These are phyloP conservation scores for Neoitamus cyanurus DNA, from an alignment of 2,888 invertebrate species.

Conservation along the genomic window DNA sequence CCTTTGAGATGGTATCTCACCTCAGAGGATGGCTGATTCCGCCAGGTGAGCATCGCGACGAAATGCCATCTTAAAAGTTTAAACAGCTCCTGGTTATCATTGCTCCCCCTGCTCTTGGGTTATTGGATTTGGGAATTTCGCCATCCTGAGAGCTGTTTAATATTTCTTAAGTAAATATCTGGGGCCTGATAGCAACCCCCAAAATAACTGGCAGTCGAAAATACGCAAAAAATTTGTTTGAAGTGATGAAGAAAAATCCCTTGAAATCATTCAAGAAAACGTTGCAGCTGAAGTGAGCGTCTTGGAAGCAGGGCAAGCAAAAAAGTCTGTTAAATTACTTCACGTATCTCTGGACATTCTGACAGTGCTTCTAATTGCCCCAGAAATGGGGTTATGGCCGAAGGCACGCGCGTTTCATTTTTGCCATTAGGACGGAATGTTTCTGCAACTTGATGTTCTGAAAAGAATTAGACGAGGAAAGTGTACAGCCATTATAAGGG, in stretches of 20 bases:
- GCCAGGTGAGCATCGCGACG: not conserved
- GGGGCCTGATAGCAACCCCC: not conserved
- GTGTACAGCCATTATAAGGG: conserved; percentile 53
- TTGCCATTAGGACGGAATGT: conserved; percentile 42
- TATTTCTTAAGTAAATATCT: not conserved
- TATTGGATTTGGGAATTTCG: not conserved
- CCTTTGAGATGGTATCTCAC: conserved; percentile 15
- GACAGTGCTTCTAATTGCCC: conserved; percentile 11
- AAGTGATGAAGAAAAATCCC: not conserved
- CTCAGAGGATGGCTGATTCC: not conserved
- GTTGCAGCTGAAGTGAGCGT: not conserved
- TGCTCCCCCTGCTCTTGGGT: not conserved
- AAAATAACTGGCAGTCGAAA: not conserved
- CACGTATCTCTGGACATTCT: conserved; percentile 35
- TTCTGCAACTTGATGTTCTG: conserved; percentile 40
- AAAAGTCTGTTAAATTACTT: conserved; percentile 5
- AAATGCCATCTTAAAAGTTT: not conserved
- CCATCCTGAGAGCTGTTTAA: not conserved
- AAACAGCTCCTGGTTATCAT: conserved; percentile 3
- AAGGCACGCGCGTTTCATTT: conserved; percentile 42
- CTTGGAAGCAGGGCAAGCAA: not conserved
- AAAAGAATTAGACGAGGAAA: conserved; percentile 42
- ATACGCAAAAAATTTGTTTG: not conserved
- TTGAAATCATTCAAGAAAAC: not conserved
- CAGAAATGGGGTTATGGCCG: not conserved